Percentiles rank a stretch among this genome's conserved stretches.
These are phyloP conservation scores for Nesogale talazaci DNA, from an alignment of 2,113 vertebrate genomes.

Conservation along the genomic window DNA sequence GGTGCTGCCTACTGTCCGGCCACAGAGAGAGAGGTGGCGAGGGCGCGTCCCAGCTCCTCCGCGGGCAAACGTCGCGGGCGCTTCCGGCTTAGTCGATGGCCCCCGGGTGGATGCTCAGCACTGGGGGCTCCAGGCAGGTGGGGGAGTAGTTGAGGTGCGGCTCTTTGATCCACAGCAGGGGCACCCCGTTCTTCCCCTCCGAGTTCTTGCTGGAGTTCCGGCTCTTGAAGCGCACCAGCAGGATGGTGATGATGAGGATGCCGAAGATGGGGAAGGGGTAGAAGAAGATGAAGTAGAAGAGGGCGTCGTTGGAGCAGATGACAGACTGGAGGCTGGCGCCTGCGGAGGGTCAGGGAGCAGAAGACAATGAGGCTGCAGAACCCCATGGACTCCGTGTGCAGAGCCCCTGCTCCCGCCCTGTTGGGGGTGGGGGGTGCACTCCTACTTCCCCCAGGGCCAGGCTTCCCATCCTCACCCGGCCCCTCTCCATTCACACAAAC, in stretches of 20 bases:
- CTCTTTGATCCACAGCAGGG: slow-evolving; percentile 98
- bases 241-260: slow-evolving; percentile 96
- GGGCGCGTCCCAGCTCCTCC: slow-evolving; percentile 70
- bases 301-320: slow-evolving; percentile 95
- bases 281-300: slow-evolving; percentile 99
- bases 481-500: not conserved
- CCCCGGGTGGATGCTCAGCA: slow-evolving; percentile 97
- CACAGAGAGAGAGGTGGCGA: slow-evolving; percentile 73
- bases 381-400: rapidly evolving
- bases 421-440: rapidly evolving
- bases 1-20: not conserved
- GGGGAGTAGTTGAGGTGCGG: slow-evolving; percentile 99
- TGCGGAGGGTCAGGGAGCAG: slow-evolving; percentile 70
- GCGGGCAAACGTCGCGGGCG: not conserved
- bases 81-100: slow-evolving; percentile 92
- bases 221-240: slow-evolving; percentile 96
- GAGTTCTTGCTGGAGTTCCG: slow-evolving; percentile 95
- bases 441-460: too few relatives aligned
- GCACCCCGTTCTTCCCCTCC: slow-evolving; percentile 98
- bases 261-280: slow-evolving; percentile 99
- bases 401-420: rapidly evolving
- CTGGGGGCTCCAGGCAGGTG: slow-evolving; percentile 97
- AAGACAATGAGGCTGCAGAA: not conserved
- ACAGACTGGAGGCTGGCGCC: slow-evolving; percentile 93
- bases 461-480: too few relatives aligned